Conservation (phyloP, 2,797 vertebrate genomes). For the Anguilla anguilla region DNA sequence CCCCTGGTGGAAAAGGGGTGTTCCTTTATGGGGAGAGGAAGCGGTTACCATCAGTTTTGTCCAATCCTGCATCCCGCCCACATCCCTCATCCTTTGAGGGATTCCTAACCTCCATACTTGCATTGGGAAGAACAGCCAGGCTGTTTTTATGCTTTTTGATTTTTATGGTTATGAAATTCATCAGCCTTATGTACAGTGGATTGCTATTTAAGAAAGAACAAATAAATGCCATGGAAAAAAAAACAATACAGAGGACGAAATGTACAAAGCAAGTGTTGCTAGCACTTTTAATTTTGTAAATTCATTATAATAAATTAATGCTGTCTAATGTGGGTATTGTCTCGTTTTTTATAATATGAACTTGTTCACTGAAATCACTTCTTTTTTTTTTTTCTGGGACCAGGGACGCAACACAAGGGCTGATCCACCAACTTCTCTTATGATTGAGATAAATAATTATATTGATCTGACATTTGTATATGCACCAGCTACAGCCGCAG, state of each 20-base stretch:
- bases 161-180: conserved; percentile 51
- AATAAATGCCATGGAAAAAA: conserved; percentile 34
- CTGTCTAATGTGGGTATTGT: conserved; percentile 43
- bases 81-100: conserved; percentile 39
- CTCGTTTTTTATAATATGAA: neutral
- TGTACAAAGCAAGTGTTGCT: conserved; percentile 83
- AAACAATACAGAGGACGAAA: conserved; percentile 56
- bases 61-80: conserved; percentile 47
- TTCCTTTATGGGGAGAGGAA: conserved; percentile 30
- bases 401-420: too few relatives aligned
- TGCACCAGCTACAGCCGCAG: too few relatives aligned
- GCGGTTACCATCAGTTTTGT: conserved; percentile 37
- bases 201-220: conserved; percentile 57
- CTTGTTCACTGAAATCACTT: neutral
- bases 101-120: conserved; percentile 36
- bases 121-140: conserved; percentile 55
- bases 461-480: too few relatives aligned
- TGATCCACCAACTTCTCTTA: too few relatives aligned
- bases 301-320: conserved; percentile 82
- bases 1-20: conserved; percentile 16
- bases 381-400: neutral
- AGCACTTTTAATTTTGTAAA: conserved; percentile 80
- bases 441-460: too few relatives aligned
- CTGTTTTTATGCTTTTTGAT: conserved; percentile 32
- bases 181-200: conserved; percentile 70